phyloP scores from a whole-genome alignment of 2,113 vertebrate genomes.

The Capreolus pygargus region DNA sequence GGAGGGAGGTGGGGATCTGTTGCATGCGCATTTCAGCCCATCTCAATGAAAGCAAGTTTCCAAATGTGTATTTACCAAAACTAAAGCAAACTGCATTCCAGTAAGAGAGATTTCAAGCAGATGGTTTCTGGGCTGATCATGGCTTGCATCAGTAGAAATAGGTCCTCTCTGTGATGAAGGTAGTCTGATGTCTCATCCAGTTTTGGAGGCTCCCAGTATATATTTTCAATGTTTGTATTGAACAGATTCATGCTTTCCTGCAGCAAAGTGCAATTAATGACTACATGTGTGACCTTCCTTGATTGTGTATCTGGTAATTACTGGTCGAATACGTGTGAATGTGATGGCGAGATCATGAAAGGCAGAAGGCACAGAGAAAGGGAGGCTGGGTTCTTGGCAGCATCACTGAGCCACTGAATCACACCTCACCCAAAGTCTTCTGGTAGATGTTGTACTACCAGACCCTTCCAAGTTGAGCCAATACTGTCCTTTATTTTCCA shows the following conservation, averaged over 20 bases:
- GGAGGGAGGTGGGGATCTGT: neutral
- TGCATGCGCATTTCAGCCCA: fast-evolving
- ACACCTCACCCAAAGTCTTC: fast-evolving
- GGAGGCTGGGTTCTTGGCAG: neutral
- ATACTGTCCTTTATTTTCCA: neutral
- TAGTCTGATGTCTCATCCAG: neutral
- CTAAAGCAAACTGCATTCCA: neutral
- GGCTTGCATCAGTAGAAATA: fast-evolving
- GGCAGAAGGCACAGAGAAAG: neutral
- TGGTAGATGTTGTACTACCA: fast-evolving
- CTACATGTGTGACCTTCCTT: fast-evolving
- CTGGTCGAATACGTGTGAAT: neutral
- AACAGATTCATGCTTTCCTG: neutral
- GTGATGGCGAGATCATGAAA: neutral
- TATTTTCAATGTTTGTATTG: neutral
- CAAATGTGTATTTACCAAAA: neutral
- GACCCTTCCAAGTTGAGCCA: neutral
- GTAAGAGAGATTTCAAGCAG: neutral
- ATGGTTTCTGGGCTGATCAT: neutral
- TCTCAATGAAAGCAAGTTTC: neutral
- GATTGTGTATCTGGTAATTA: fast-evolving
- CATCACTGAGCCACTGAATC: fast-evolving
- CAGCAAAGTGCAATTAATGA: neutral
- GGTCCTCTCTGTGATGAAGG: no score
- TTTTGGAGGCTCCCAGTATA: neutral